Evolutionary conservation across 2,113 vertebrate species (phyloP).

Genomic region (Etia nguti): DNA sequence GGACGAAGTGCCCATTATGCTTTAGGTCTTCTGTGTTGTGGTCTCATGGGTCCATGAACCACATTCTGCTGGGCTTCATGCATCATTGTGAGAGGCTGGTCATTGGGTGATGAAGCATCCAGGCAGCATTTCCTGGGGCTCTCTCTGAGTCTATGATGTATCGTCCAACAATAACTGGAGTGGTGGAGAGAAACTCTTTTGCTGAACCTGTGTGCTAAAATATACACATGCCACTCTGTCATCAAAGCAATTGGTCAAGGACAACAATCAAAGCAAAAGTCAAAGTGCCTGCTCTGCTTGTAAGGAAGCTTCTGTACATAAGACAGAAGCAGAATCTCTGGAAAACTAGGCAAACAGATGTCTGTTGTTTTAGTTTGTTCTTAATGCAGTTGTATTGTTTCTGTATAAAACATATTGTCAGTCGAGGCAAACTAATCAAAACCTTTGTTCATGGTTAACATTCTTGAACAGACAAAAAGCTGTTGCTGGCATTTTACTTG

Average conservation of each 20-base stretch:
- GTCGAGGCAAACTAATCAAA: background rate
- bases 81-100: constrained; percentile 66
- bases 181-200: background rate
- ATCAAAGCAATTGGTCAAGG: background rate
- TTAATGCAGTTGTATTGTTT: background rate
- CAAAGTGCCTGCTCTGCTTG: background rate
- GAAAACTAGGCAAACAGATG: background rate
- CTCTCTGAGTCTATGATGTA: constrained; percentile 57
- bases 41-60: constrained; percentile 41
- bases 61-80: constrained; percentile 55
- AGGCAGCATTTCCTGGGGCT: constrained; percentile 58
- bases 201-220: background rate
- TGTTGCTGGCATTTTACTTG: background rate
- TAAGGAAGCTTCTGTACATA: background rate
- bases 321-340: background rate
- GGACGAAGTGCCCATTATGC: background rate
- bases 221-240: background rate
- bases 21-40: constrained; percentile 4
- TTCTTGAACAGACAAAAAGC: background rate
- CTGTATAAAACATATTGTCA: background rate
- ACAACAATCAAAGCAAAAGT: background rate
- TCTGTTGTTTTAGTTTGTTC: background rate
- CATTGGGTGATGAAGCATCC: constrained; percentile 66
- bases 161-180: constrained; percentile 27
- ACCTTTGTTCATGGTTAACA: background rate